Evolutionary conservation across 1,140 invertebrate species (phyloP).

Genomic region (Pectinophora gossypiella): DNA sequence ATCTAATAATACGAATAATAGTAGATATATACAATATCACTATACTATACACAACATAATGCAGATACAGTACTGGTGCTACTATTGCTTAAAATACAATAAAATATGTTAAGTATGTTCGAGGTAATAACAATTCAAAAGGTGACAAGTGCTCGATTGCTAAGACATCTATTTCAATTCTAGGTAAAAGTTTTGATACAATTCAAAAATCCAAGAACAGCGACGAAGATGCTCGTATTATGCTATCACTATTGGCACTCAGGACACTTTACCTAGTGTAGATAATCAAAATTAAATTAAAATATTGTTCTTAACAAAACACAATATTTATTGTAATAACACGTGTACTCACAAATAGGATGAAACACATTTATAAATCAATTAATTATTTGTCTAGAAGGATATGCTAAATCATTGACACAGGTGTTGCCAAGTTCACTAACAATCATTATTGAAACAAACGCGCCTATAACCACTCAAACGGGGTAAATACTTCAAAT

Average conservation of each 20-base stretch:
- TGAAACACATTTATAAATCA: neutral
- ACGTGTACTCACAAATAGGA: neutral
- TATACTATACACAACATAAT: neutral
- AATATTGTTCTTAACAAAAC: neutral
- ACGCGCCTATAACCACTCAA: slow-evolving; percentile 14
- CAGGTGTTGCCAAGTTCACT: slow-evolving; percentile 13
- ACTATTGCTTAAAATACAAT: too few relatives aligned
- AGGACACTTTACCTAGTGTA: slow-evolving; percentile 11
- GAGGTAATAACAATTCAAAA: neutral
- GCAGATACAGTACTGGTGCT: neutral
- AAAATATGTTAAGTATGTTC: neutral
- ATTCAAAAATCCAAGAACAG: neutral
- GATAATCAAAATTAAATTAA: neutral
- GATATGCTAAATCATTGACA: slow-evolving; percentile 39
- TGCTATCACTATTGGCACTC: slow-evolving; percentile 19
- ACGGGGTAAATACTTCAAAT: slow-evolving; percentile 16
- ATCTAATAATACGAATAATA: neutral
- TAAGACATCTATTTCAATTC: neutral
- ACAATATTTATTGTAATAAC: neutral
- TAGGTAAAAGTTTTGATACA: neutral
- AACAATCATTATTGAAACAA: slow-evolving; percentile 5
- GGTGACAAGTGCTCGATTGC: neutral
- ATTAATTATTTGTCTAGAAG: slow-evolving; percentile 20
- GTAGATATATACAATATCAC: neutral
- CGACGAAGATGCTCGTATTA: neutral